Evolutionary conservation across 1,140 invertebrate genomes (phyloP), one percentile per base, ranked within the genome.

Genomic region (Dendrolimus kikuchii): DNA sequence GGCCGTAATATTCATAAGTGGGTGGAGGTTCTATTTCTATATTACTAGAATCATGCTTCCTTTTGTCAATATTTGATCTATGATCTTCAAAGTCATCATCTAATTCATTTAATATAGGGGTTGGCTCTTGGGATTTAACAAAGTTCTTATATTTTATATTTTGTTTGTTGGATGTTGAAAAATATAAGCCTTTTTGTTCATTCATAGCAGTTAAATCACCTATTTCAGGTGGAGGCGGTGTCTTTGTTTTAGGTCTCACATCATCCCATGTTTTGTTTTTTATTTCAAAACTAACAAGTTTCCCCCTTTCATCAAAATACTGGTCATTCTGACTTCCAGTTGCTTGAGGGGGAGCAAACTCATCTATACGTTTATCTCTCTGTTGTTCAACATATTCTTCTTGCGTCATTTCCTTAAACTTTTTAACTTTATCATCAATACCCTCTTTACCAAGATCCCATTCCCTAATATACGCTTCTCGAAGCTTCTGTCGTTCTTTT

Each of bases 351-450:
- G 81, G 79, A 2, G 92, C 93, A 79, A 95, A 95, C 75, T 95
- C 93, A 5, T 87, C 53, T 6, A 82, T 81, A 55, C 94, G 89
- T 67, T 93, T 90, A 57, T 86, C 78, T 51, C 94, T 89, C 73
- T 94, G 91, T 66, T 93, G 92, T 53, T 93, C 88, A 7, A 94
- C 90, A 92, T 94, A 95, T 83, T 95, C 92, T 76, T 94, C 92
- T 87, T 95, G 94, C 0, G 90, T 91, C 90, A 95, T 92, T 56
- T 89, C 84, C 61, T 88, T 84, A 59, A 89, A 88, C 63, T 89
- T 89, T 49, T 89, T 89, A 8, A 84, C 62, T 62, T 81, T 74
- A 3, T 68, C 63, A 5, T 88, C 73, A 23, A 80, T 61, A 4
- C 86, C 82, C 53, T 88, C 80, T 68, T 93, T 93, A 3, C 92